Base-by-base conservation (phyloP, 2,888 invertebrate species). In the Pycnomerus fuliginosus region DNA sequence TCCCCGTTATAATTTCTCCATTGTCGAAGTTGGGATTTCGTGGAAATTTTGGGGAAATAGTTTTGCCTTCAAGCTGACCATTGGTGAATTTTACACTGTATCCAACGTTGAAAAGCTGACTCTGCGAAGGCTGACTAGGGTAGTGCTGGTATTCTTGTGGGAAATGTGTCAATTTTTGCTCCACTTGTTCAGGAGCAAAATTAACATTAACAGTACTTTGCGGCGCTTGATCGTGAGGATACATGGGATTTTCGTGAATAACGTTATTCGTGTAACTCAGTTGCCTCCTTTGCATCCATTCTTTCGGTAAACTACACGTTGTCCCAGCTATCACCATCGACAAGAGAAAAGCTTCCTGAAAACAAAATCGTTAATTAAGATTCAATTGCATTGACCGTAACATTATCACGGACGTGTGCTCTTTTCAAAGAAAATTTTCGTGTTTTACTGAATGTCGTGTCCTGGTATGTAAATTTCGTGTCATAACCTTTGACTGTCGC, bases 141-240 rank as follows among this genome's bases (percentile, higher is more conserved):
- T 3, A 12, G 10, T 15, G 16, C 12, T 34, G 17, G 11, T 29
- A 14, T 16, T 28, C 28, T 15, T 30, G 20, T 13, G 16, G 12
- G 22, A n/a, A 12, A 7, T 24, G 17, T 10, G 30, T 10, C 10
- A 22, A 24, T 12, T 35, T 15, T 13, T 30, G 40, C 25, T 35
- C 35, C 16, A 3, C 3, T 8, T 34, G 20, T 13, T 48, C 16
- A 3, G 44, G 22, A 22, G 51, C 44, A 17, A 54, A 44, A 13
- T 54, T 55, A 8, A 64, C 60, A 13, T 58, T 53, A 14, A 64
- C 55, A 7, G 53, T 48, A 33, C 64, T 64, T 47, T 61, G 51
- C 0, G 65, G 60, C 8, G 55, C 44, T 34, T 55, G 55, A 29
- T 62, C 58, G n/a, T n/a, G n/a, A 1, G 57, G 57, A 47, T 57